Conservation (phyloP, 1,140 invertebrate species). For the Lepidurus couesii region DNA sequence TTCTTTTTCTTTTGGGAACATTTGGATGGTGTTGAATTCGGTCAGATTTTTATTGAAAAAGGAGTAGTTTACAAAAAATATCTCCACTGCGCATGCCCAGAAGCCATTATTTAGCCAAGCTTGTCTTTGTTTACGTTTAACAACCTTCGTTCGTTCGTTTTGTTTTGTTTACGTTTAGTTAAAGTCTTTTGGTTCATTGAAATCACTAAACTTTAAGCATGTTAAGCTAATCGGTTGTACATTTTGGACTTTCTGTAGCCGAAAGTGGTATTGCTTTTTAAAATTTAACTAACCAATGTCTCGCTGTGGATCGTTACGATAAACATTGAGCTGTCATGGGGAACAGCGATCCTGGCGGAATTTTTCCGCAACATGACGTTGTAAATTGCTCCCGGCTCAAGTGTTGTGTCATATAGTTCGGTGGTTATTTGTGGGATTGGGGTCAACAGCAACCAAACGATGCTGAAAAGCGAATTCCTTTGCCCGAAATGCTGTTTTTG, state of each 20-base stretch:
- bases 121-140: background rate
- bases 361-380: too few species aligned
- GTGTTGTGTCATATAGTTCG: background rate
- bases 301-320: background rate
- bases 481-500: background rate
- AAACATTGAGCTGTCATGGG: too few species aligned
- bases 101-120: background rate
- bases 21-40: constrained; percentile 13
- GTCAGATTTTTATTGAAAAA: constrained; percentile 20
- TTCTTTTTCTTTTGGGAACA: constrained; percentile 1
- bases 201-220: background rate
- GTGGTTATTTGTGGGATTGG: background rate
- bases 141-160: background rate
- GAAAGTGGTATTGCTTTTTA: background rate
- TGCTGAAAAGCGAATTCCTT: background rate
- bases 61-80: constrained; percentile 7
- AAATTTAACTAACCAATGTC: background rate
- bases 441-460: background rate
- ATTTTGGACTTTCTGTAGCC: background rate
- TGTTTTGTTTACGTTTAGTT: background rate
- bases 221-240: background rate
- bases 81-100: constrained; percentile 4
- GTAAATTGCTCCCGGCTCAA: too few species aligned
- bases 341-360: too few species aligned
- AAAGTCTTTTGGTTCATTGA: background rate